These are phyloP conservation scores for Pemphigus obesinymphae DNA, from an alignment of 1,140 invertebrate species.

Conservation along the genomic window DNA sequence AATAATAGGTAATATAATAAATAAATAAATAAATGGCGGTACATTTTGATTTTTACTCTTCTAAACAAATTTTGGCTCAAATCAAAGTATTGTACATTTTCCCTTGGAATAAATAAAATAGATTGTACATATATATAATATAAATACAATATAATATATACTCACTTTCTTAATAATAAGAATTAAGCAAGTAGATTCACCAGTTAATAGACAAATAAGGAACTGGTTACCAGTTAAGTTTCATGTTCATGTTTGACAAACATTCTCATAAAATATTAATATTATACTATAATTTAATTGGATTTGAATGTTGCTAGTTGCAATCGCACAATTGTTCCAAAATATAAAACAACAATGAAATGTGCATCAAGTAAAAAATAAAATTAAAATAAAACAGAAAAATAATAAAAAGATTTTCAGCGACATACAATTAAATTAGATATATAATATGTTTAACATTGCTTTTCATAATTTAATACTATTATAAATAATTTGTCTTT, in stretches of 20 bases:
- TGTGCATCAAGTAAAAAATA: constrained; percentile 31
- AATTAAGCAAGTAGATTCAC: constrained; percentile 13
- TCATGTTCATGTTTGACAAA: constrained; percentile 3
- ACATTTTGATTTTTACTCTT: constrained; percentile 21
- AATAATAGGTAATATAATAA: constrained; percentile 11
- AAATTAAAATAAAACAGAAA: background rate
- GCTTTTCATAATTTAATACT: constrained; percentile 25
- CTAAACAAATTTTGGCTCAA: constrained; percentile 14
- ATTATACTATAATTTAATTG: constrained; percentile 17
- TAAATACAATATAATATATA: background rate
- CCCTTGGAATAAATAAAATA: background rate
- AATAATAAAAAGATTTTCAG: background rate
- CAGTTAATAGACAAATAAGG: constrained; percentile 31
- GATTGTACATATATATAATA: background rate
- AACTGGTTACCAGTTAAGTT: constrained; percentile 41
- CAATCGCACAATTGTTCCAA: constrained; percentile 4
- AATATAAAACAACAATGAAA: constrained; percentile 12
- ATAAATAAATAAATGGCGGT: constrained; percentile 6
- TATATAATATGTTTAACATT: constrained; percentile 27
- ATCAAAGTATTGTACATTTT: background rate
- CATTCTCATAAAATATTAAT: constrained; percentile 15
- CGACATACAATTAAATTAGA: background rate
- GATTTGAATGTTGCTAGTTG: background rate
- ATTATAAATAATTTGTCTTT: constrained; percentile 34
- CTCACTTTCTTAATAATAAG: constrained; percentile 38